phyloP scores from a whole-genome alignment of 2,888 invertebrate species.

The Trissoscelio sp. region DNA sequence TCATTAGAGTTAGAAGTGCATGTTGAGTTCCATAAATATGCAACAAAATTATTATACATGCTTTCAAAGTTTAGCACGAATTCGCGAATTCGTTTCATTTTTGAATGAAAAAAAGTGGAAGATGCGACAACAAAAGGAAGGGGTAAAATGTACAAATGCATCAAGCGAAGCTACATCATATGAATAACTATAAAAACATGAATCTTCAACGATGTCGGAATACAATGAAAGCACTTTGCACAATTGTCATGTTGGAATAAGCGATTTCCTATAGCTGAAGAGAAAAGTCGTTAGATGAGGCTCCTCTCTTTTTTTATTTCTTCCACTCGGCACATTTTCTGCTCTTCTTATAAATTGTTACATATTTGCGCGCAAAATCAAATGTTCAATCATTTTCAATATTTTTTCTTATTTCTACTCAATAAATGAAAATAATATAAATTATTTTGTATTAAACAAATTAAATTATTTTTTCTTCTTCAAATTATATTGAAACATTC shows the following conservation, averaged over 20 bases:
- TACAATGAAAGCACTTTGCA: slow-evolving; percentile 42
- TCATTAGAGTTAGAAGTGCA: neutral
- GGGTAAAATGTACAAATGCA: neutral
- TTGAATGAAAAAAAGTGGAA: neutral
- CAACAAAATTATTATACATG: slow-evolving; percentile 13
- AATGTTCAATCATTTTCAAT: too few relatives aligned
- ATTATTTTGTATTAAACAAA: too few relatives aligned
- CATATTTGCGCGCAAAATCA: too few relatives aligned
- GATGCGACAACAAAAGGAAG: neutral
- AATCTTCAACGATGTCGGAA: slow-evolving; percentile 20
- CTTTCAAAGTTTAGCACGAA: slow-evolving; percentile 8
- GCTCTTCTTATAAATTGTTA: neutral
- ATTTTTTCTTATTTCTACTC: too few relatives aligned
- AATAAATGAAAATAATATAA: too few relatives aligned
- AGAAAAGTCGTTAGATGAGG: slow-evolving; percentile 28
- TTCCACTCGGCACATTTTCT: slow-evolving; percentile 26
- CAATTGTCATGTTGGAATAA: slow-evolving; percentile 39
- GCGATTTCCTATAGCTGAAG: slow-evolving; percentile 32
- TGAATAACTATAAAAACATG: slow-evolving; percentile 40
- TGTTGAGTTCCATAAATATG: slow-evolving; percentile 13
- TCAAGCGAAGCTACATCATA: slow-evolving; percentile 12
- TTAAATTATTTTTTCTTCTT: too few relatives aligned
- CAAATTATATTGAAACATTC: too few relatives aligned
- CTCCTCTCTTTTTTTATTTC: slow-evolving; percentile 2
- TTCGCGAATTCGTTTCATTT: neutral